phyloP scores from a whole-genome alignment of 2,797 vertebrate species.

The Catharus ustulatus region DNA sequence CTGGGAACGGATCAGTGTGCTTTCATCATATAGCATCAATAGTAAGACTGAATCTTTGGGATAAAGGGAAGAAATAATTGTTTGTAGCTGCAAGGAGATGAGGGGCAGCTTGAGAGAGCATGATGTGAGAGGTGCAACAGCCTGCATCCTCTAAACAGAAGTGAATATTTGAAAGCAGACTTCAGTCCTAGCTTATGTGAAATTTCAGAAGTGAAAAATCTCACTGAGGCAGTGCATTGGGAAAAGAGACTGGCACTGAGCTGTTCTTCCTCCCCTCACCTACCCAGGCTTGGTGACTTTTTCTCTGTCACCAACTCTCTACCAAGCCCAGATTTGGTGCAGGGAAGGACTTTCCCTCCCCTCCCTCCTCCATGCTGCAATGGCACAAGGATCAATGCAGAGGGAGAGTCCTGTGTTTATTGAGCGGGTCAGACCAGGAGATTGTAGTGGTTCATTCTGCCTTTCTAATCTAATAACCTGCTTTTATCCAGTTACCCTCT shows the following conservation, averaged over 20 bases:
- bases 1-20: background rate
- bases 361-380: background rate
- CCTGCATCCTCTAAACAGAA: background rate
- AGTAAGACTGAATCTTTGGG: background rate
- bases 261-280: background rate
- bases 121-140: background rate
- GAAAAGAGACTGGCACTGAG: background rate
- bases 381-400: background rate
- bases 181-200: background rate
- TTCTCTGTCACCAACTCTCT: background rate
- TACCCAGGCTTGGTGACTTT: background rate
- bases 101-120: background rate
- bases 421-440: background rate
- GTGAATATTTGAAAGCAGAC: background rate
- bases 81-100: background rate
- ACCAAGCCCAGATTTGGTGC: background rate
- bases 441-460: background rate
- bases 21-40: constrained; percentile 1
- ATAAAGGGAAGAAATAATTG: background rate
- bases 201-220: background rate
- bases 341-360: background rate
- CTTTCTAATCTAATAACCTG: constrained; percentile 56
- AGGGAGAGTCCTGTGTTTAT: background rate
- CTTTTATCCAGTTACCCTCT: constrained; percentile 55
- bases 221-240: too few relatives aligned